Base-by-base conservation (phyloP, 2,797 vertebrate genomes). In the Nannoperca obscura region DNA sequence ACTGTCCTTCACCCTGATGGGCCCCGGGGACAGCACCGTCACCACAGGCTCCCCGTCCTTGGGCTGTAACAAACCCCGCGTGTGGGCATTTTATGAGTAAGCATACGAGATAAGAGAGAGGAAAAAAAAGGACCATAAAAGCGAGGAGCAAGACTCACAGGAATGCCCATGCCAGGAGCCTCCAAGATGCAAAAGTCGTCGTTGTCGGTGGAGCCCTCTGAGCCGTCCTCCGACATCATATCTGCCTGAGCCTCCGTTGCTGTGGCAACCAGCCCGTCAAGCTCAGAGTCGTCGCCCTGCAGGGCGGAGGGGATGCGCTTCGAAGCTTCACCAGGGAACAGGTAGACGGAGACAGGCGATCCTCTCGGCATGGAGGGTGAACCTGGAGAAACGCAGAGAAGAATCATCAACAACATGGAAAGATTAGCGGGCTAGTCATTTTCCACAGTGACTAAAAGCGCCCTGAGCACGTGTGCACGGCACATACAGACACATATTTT, bases 141-240 rank as follows among this genome's bases (percentile, higher is more conserved):
- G 15, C 13, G 42, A 46, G 4, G 3, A n/a, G 19, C 49, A 24
- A 32, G 44, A 80, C 96, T 89, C 80, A 98, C 97, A 76, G 95
- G 96, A 67, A 98, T 97, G 65, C 97, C 97, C 78, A 98, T 96
- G 85, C 97, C 97, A 0, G 97, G 97, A 52, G 97, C 97, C 22
- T 98, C 97, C 38, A 98, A 91, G 88, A 98, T 98, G 80, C 97
- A 98, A 87, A 98, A 98, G 88, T 98, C 97, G 0, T 98, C 97
- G 0, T 97, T 97, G 90, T 98, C 97, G 0, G 95, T 95, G 66
- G 96, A 96, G 53, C 95, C 94, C 84, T 97, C 86, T 0, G 96
- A 96, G 50, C 87, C 94, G 42, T 94, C 94, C 1, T 97, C 96
- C 7, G 93, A 95, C 60, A 93, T 89, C 86, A 94, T 86, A 13